Conservation (phyloP, 2,113 vertebrate genomes). For the Saimiri boliviensis region DNA sequence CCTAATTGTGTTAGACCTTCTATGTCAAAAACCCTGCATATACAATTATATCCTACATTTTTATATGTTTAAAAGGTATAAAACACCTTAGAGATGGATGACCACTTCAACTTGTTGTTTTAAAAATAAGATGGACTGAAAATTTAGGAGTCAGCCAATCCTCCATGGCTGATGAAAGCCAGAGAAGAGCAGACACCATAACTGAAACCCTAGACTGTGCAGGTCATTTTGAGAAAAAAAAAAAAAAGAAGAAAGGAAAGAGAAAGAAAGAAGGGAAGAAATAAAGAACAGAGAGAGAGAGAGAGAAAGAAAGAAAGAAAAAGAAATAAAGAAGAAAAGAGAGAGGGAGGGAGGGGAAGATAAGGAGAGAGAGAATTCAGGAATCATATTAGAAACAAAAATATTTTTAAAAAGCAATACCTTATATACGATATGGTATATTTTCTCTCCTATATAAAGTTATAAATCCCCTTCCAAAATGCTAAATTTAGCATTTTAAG, state of each 20-base stretch:
- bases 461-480: neutral
- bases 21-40: neutral
- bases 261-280: too few relatives aligned
- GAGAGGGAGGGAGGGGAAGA: neutral
- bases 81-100: neutral
- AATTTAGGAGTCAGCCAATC: neutral
- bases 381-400: neutral
- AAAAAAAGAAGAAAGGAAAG: accelerated
- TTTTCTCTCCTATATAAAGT: neutral
- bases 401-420: neutral
- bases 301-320: accelerated
- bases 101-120: neutral
- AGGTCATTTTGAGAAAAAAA: neutral
- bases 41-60: neutral
- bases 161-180: neutral
- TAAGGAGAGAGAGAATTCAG: neutral
- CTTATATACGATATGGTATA: neutral
- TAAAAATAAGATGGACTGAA: neutral
- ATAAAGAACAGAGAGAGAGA: too few relatives aligned
- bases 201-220: neutral
- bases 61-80: neutral
- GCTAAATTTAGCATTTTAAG: neutral
- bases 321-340: neutral
- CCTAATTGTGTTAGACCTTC: neutral
- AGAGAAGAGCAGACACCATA: neutral